These are phyloP conservation scores for Candidula unifasciata DNA, from an alignment of 2,888 invertebrate species.

Conservation along the genomic window DNA sequence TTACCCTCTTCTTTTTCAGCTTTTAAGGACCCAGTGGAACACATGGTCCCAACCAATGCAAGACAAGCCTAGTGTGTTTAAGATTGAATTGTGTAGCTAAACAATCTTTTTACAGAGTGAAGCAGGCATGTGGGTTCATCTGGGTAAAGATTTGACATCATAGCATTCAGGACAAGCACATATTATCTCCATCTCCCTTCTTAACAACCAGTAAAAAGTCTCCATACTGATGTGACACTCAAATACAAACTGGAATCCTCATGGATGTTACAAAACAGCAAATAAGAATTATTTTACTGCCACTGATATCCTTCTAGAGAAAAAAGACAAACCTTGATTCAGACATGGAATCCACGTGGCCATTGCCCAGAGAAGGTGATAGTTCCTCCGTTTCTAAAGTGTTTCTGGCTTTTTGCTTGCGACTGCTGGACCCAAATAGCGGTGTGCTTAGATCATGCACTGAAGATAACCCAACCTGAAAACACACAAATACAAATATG, in stretches of 20 bases:
- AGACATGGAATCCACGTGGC: slow-evolving; percentile 66
- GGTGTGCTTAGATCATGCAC: slow-evolving; percentile 66
- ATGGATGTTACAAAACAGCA: background rate
- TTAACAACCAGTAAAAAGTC: no score
- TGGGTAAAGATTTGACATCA: no score
- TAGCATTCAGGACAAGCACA: no score
- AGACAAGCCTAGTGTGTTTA: no score
- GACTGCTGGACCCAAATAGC: slow-evolving; percentile 65
- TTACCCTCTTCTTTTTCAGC: background rate
- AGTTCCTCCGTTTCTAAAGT: slow-evolving; percentile 53
- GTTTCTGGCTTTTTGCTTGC: slow-evolving; percentile 47
- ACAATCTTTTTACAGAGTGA: no score
- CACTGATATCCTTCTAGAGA: background rate
- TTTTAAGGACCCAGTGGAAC: no score
- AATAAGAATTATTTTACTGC: background rate
- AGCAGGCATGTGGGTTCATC: no score
- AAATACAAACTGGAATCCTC: no score
- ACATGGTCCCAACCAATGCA: no score
- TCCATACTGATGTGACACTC: background rate
- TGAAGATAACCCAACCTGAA: slow-evolving; percentile 53
- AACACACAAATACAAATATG: slow-evolving; percentile 1
- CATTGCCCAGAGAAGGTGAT: slow-evolving; percentile 56
- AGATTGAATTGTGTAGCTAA: no score
- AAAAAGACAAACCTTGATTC: slow-evolving; percentile 60
- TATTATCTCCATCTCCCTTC: no score